phyloP scores from a whole-genome alignment of 2,113 vertebrate genomes.

The Cyanoderma ruficeps region DNA sequence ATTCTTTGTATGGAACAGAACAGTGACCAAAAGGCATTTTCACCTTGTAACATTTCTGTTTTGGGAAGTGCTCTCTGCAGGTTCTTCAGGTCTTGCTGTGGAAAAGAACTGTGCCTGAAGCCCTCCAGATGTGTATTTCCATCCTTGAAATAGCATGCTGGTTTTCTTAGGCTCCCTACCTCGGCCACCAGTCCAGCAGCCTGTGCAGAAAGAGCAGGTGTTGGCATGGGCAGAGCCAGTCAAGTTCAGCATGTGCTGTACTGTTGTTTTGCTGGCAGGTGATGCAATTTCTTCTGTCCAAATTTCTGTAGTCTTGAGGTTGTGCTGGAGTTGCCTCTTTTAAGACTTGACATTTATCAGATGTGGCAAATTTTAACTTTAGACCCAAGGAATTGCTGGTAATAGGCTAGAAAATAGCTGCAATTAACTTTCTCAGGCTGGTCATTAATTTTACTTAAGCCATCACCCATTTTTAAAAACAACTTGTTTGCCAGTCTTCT shows the following conservation, averaged over 20 bases:
- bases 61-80: background rate
- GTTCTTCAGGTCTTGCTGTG: background rate
- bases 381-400: background rate
- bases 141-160: background rate
- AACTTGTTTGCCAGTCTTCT: background rate
- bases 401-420: background rate
- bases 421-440: background rate
- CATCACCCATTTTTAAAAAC: background rate
- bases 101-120: background rate
- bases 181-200: background rate
- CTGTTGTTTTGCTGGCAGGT: fast-evolving
- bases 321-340: background rate
- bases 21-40: background rate
- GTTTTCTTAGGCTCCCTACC: fast-evolving
- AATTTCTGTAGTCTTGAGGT: background rate
- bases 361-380: background rate
- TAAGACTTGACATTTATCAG: background rate
- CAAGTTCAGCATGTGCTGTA: fast-evolving
- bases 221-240: background rate
- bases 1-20: background rate
- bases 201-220: background rate
- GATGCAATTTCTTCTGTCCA: background rate
- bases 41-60: background rate
- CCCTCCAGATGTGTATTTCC: background rate
- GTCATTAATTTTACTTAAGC: background rate